Base-by-base conservation (phyloP, 2,113 vertebrate genomes). In the Ceyx melanurus region DNA sequence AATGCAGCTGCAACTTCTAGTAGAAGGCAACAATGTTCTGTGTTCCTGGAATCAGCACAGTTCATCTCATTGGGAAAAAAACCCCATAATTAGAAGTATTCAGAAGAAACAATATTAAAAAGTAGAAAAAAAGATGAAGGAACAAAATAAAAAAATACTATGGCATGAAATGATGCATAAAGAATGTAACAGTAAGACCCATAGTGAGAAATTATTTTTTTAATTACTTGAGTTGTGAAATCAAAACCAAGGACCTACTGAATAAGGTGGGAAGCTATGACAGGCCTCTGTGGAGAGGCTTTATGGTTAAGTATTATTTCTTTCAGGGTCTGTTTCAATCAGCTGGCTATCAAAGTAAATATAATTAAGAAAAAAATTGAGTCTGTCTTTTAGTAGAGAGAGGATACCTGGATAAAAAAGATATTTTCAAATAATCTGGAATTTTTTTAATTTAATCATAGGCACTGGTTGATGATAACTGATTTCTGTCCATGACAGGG, bases 331-430 rank as follows among this genome's bases (percentile, higher is more conserved):
- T 46, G 6, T 25, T 90, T 45, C 10, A 66, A 58, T 90, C 37
- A 81, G 40, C 43, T 26, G 42, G 14, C 57, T 75, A 72, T 40
- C 35, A 53, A 85, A 84, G 25, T 86, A 74, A 91, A 79, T 7
- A 35, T 40, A 66, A 82, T 71, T 71, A 74, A 76, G n/a, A 56
- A 87, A 89, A 89, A 89, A 82, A 62, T 10, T 58, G 19, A 82
- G 16, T 66, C 22, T 4, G 29, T 67, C 45, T 53, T 72, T 22
- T 83, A 71, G 46, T 45, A 37, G 31, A 60, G 45, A 76, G 14
- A 14, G 12, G 91, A 48, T 71, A 57, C 60, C 50, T 88, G 7
- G 1, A n/a, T 40, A 56, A 29, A 81, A 67, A 42, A 86, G 19
- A 40, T 86, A n/a, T 21, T 64, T 89, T 82, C 66, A 65, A 10